Percentiles rank a stretch among this genome's conserved stretches.
Conservation (phyloP, 2,113 vertebrate species). For the Phalacrocorax aristotelis region DNA sequence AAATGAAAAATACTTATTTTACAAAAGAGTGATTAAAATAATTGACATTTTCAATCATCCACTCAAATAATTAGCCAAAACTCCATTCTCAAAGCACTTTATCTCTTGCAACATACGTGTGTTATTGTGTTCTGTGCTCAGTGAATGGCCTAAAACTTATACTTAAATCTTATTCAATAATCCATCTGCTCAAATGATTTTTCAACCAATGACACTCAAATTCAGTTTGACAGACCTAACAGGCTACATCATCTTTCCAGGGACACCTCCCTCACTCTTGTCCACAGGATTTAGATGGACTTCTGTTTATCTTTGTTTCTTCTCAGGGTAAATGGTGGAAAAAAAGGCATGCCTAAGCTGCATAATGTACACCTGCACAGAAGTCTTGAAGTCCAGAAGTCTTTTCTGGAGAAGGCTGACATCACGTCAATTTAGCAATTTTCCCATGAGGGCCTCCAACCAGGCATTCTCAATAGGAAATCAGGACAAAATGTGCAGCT, state of each 20-base stretch:
- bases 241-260: not conserved
- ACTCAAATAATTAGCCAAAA: not conserved
- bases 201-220: not conserved
- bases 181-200: not conserved
- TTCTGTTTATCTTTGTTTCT: not conserved
- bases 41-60: not conserved
- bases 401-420: not conserved
- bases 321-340: not conserved
- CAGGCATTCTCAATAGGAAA: not conserved
- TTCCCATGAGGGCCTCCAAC: not conserved
- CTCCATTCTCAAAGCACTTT: not conserved
- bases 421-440: not conserved
- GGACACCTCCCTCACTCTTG: accelerated
- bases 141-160: not conserved
- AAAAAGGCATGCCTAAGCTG: not conserved
- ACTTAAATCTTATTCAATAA: not conserved
- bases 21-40: not conserved
- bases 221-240: not conserved
- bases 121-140: not conserved
- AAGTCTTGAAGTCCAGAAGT: not conserved
- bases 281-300: not conserved
- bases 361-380: not conserved
- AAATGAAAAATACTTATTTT: not conserved
- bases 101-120: not conserved
- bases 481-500: not conserved